Evolutionary conservation across 2,797 vertebrate species (phyloP), one percentile per base, ranked within the genome.

Genomic region (Pempheris klunzingeri): DNA sequence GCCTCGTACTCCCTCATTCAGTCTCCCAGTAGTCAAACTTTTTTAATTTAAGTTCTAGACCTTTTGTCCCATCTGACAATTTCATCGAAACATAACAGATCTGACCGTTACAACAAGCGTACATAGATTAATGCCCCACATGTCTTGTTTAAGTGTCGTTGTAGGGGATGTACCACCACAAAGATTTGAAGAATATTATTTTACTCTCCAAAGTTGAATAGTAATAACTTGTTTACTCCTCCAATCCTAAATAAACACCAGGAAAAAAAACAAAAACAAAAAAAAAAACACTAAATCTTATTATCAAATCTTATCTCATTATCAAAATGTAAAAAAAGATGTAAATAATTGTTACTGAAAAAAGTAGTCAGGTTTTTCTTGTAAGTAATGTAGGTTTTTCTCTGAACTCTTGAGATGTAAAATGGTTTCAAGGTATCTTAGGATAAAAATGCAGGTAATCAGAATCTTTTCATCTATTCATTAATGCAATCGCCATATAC

Each of bases 401-500:
- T 24, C 13, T 46, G 6, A 36, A 34, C 43, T 22, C 24, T 41
- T 2, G 24, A n/a, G 32, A 36, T 13, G 11, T 26, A 15, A 55
- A 49, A 50, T 30, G 11, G 39, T 14, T 46, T 17, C 13, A 9
- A 10, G 52, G 43, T 28, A n/a, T 53, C 15, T 46, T n/a, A n/a
- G n/a, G n/a, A n/a, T n/a, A 34, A 39, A 58, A 11, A 8, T 60
- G 57, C 17, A 74, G 20, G 14, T 53, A 24, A 65, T 24, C 20
- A 10, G 7, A 50, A 32, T 24, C 41, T 34, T 58, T 53, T 22
- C 14, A 49, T 36, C 58, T 11, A 58, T 32, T 38, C 55, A 43
- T 66, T 60, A 17, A 54, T 67, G 32, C 11, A 26, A 36, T 41
- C 34, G n/a, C 49, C 57, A 52, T 36, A 58, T 20, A 74, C 26